These are phyloP conservation scores for Larimichthys polyactis DNA, from an alignment of 2,113 vertebrate genomes.

Conservation along the genomic window DNA sequence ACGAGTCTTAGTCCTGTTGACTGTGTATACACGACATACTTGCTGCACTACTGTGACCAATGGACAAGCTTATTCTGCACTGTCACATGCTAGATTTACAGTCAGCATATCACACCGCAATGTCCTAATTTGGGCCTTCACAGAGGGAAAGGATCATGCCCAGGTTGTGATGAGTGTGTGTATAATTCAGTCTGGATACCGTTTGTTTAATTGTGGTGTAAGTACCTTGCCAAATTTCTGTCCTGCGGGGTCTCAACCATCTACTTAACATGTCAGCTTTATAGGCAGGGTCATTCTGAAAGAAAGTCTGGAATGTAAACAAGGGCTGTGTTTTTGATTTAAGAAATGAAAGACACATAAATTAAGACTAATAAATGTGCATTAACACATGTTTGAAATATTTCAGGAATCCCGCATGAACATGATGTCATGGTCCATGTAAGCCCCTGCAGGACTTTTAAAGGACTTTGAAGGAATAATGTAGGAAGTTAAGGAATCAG, in stretches of 20 bases:
- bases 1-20: background rate
- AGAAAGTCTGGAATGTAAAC: conserved; percentile 22
- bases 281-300: background rate
- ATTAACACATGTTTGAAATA: background rate
- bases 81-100: conserved; percentile 35
- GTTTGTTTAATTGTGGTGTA: conserved; percentile 59
- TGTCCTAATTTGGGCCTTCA: conserved; percentile 60
- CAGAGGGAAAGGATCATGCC: conserved; percentile 26
- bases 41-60: conserved; percentile 1
- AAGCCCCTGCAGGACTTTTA: background rate
- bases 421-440: background rate
- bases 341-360: conserved; percentile 4
- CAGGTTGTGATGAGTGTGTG: conserved; percentile 25
- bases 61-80: conserved; percentile 38
- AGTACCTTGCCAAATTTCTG: conserved; percentile 43
- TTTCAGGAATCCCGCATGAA: background rate
- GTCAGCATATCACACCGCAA: background rate
- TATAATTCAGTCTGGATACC: conserved; percentile 48
- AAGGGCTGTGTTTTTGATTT: conserved; percentile 17
- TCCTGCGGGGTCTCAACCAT: conserved; percentile 54
- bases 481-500: background rate
- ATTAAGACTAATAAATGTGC: background rate
- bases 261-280: conserved; percentile 57
- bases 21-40: conserved; percentile 15
- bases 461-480: background rate